phyloP scores from a whole-genome alignment of 1,140 invertebrate species.

The Drosophila aff. region DNA sequence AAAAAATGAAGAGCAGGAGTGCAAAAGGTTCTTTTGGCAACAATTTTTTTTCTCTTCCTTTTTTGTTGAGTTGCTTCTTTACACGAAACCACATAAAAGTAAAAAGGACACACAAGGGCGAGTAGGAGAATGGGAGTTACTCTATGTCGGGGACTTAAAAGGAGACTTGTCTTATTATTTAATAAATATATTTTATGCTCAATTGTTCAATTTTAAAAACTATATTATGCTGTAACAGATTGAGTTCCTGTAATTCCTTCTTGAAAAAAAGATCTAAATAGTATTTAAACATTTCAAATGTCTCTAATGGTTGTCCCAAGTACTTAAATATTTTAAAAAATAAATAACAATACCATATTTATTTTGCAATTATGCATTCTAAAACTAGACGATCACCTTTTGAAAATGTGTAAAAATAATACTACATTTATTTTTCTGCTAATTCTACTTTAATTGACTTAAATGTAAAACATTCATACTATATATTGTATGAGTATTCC shows the following conservation, averaged over 20 bases:
- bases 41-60: not conserved
- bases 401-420: not conserved
- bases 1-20: conserved; percentile 14
- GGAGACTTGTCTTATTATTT: not conserved
- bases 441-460: not conserved
- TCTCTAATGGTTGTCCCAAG: not conserved
- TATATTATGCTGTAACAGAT: too few species aligned
- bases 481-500: not conserved
- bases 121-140: not conserved
- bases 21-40: conserved; percentile 14
- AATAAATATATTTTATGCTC: not conserved
- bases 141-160: not conserved
- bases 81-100: conserved; percentile 45
- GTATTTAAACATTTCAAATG: not conserved
- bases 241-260: not conserved
- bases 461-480: not conserved
- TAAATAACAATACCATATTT: not conserved
- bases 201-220: not conserved
- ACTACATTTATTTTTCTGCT: not conserved
- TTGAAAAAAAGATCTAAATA: not conserved
- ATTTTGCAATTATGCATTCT: not conserved
- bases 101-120: too few species aligned
- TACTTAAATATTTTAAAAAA: not conserved
- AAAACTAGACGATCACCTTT: not conserved
- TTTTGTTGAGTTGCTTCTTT: conserved; percentile 14